Base-by-base conservation (phyloP, 2,797 vertebrate species). In the Crocodylus rhombifer region DNA sequence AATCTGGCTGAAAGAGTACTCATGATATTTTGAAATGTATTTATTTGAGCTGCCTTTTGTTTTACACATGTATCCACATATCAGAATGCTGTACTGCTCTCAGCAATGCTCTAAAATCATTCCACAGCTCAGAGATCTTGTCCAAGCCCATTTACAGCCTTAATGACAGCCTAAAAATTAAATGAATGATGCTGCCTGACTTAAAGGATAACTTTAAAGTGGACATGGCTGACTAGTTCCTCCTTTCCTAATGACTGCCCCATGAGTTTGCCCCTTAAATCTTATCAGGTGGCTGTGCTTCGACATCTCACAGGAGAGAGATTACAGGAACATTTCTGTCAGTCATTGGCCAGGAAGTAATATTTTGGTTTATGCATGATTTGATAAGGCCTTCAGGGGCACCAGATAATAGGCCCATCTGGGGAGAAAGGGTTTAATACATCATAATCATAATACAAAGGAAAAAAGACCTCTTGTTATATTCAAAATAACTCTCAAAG, bases 141-240 rank as follows among this genome's bases (percentile, higher is more conserved):
- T 91, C 30, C 92, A 92, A 95, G 69, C 56, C 90, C 88, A 95
- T 96, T 97, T 96, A 96, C 2, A 94, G 71, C 85, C 89, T 89
- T 95, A 97, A 96, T 88, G 95, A 86, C 62, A 91, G 87, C 51
- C 85, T 95, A 74, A 65, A 96, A 89, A 95, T 91, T 92, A 94
- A 97, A 96, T 96, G 93, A 95, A 96, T 96, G 93, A 95, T 89
- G 92, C 90, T 95, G 92, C 94, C 84, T 95, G 95, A 95, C 61
- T 96, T 95, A 92, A 97, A 92, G 90, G 75, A 88, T 80, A 89
- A 96, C 83, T 92, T 86, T 94, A 91, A 96, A 92, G 87, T 51
- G 95, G 91, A 88, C 94, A 93, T 88, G 77, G 92, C 81, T 79
- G 86, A 91, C 84, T 92, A 74, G 84, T 95, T 94, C 77, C 73